Base-by-base conservation (phyloP, 2,113 vertebrate genomes). In the Athene noctua region DNA sequence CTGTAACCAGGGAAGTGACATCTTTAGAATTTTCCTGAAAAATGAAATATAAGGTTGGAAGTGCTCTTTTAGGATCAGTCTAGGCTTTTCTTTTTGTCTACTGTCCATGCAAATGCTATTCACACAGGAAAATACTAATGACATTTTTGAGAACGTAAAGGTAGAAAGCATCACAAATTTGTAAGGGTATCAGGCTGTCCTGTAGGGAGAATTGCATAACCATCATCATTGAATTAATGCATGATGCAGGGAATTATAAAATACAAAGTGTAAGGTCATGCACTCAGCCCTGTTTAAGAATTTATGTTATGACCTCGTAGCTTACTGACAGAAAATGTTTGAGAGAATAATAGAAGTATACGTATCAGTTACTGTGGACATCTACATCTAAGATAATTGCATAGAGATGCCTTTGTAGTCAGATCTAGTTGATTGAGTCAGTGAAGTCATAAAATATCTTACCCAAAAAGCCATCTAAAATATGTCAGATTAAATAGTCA, bases 281-380 rank as follows among this genome's bases (percentile, higher is more conserved):
- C 65, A 84, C 84, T 96, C 68, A 84, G 80, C 65, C 34, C 47
- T 94, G 6, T 74, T 96, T 90, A 96, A 96, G 86, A 81, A 96
- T 97, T 96, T 89, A 94, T 95, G 44, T 65, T 91, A 89, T 68
- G 67, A 42, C 47, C 54, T 47, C 89, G 78, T 75, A 87, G 49
- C 70, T 92, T 94, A 91, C 81, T 36, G 78, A 68, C 44, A 87
- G 38, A 80, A 92, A 91, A 81, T 52, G 25, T 66, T 94, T 92
- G 86, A 92, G 77, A 92, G 25, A 40, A 61, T 83, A 47, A 74
- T 80, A 57, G 30, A 86, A 66, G 51, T 40, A 15, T 72, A 54
- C 2, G 0, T 89, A 87, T 81, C 42, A 66, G 51, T 78, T 72
- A 91, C 26, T 29, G 36, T 62, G 46, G 51, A 65, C 80, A 51